phyloP scores from a whole-genome alignment of 2,113 vertebrate species.

The Atractosteus spatula region DNA sequence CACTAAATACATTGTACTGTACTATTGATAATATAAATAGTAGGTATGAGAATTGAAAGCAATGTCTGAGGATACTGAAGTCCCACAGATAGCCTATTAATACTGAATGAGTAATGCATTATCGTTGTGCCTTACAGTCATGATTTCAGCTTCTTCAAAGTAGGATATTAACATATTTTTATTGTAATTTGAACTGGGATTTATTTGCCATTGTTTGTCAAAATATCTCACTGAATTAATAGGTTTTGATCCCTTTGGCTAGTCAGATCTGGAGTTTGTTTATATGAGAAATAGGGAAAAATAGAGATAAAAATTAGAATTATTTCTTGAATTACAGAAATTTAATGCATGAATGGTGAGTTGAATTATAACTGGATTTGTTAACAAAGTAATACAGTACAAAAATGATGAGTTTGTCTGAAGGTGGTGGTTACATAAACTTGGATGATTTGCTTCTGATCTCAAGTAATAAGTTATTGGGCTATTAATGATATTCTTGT shows the following conservation, averaged over 20 bases:
- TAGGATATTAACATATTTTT: not conserved
- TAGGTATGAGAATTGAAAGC: slow-evolving; percentile 4
- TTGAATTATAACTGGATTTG: no score
- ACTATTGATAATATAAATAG: not conserved
- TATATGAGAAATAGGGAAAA: not conserved
- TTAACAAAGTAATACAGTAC: no score
- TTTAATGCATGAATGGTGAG: no score
- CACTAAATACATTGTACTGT: not conserved
- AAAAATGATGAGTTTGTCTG: no score
- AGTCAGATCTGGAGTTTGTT: no score
- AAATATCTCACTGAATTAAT: slow-evolving; percentile 6
- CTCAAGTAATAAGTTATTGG: no score
- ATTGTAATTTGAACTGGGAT: slow-evolving; percentile 5
- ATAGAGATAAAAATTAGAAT: not conserved
- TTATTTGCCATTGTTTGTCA: slow-evolving; percentile 3
- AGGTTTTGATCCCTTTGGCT: not conserved
- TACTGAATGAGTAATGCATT: slow-evolving; percentile 8
- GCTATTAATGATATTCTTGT: no score
- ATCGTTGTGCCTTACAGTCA: slow-evolving; percentile 9
- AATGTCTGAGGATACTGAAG: slow-evolving; percentile 4
- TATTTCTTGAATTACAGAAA: not conserved
- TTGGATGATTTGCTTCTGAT: no score
- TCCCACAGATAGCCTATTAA: not conserved
- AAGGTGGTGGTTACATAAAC: no score
- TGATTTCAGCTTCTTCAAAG: not conserved